Evolutionary conservation across 1,140 invertebrate genomes (phyloP).

Genomic region (Bicyclus anynana): DNA sequence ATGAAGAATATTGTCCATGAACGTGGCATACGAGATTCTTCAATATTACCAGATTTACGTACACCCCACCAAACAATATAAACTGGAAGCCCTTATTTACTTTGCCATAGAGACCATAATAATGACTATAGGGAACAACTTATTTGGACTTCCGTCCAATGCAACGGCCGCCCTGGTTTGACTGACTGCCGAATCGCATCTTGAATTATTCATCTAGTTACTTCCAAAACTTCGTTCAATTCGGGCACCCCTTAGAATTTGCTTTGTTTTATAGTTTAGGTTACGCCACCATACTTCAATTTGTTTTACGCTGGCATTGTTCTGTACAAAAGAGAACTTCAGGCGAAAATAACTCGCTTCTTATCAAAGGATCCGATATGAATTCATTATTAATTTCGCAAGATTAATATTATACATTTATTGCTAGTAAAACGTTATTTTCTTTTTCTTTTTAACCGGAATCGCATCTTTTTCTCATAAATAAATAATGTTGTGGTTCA

Average conservation of each 20-base stretch:
- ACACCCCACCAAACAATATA: slow-evolving; percentile 11
- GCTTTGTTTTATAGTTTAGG: slow-evolving; percentile 58
- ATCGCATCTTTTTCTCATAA: no score
- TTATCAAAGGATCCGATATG: no score
- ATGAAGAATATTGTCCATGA: slow-evolving; percentile 45
- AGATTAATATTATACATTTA: no score
- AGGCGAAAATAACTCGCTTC: neutral
- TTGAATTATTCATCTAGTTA: slow-evolving; percentile 65
- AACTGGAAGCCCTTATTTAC: slow-evolving; percentile 8
- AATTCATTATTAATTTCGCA: no score
- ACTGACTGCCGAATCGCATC: slow-evolving; percentile 57
- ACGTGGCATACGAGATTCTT: slow-evolving; percentile 44
- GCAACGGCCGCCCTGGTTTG: slow-evolving; percentile 46
- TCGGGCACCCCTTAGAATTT: slow-evolving; percentile 41
- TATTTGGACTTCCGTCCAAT: slow-evolving; percentile 26
- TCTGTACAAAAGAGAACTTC: neutral
- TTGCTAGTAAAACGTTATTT: no score
- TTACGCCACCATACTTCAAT: slow-evolving; percentile 24
- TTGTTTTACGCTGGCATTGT: slow-evolving; percentile 12
- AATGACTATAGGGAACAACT: neutral
- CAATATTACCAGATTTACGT: slow-evolving; percentile 57
- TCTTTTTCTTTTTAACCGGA: no score
- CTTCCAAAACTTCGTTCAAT: slow-evolving; percentile 47
- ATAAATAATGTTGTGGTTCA: no score
- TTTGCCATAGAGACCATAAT: slow-evolving; percentile 13